These are phyloP conservation scores for Campylorhamphus procurvoides DNA, from an alignment of 2,113 vertebrate species.

Conservation along the genomic window DNA sequence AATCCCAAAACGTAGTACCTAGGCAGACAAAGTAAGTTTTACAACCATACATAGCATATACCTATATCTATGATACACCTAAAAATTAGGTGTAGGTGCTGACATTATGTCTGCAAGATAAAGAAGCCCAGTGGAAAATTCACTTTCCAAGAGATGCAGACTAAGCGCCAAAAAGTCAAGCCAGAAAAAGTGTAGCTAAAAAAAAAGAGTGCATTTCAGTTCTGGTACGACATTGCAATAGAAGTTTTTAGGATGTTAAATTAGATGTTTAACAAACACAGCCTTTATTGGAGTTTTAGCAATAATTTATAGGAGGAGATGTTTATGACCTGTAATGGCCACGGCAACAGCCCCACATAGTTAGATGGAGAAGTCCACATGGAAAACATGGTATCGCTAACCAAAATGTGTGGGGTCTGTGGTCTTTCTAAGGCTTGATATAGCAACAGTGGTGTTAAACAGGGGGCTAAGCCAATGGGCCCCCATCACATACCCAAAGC, in stretches of 20 bases:
- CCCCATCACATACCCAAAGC: background rate
- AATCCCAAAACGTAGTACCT: background rate
- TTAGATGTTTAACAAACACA: background rate
- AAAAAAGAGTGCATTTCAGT: background rate
- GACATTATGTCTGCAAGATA: conserved; percentile 12
- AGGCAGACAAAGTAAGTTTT: conserved; percentile 7
- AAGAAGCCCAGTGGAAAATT: background rate
- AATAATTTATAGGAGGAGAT: background rate
- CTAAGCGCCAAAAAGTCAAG: background rate
- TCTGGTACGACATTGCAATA: background rate
- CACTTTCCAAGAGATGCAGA: background rate
- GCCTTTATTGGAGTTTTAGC: background rate
- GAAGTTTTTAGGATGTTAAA: background rate
- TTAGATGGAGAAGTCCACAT: background rate
- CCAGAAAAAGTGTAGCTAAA: background rate
- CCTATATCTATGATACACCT: background rate
- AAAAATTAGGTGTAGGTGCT: conserved; percentile 25
- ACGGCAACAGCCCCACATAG: background rate
- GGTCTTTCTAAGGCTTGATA: background rate
- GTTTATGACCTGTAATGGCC: background rate
- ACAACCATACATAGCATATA: background rate
- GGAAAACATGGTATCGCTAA: background rate
- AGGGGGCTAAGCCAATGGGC: background rate
- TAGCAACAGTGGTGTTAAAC: background rate
- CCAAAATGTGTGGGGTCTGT: background rate